Evolutionary conservation across 2,888 invertebrate genomes (phyloP), one percentile per base, ranked within the genome.

Genomic region (Phalera bucephala): DNA sequence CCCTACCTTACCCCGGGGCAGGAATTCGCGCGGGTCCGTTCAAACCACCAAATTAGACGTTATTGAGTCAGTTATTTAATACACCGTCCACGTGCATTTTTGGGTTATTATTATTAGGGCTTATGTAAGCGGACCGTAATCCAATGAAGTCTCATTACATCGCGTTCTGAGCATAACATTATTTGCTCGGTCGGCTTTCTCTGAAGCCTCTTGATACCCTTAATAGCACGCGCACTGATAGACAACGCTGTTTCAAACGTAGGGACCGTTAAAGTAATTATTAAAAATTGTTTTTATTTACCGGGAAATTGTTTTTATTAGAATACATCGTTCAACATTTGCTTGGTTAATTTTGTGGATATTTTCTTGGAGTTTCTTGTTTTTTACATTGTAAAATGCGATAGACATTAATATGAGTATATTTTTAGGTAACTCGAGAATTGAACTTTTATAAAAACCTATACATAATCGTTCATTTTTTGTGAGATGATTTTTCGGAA

Each of bases 51-150:
- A 80, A 84, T 82, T 80, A 78, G 74, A 80, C 72, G 70, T 72
- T 79, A 85, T 83, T 88, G 86, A 86, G 80, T 87, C 86, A 87
- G 88, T 84, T 89, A 88, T 87, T 86, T 84, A 81, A 83, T 80
- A 77, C 63, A 58, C 54, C 65, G 74, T 72, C 80, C 83, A 84
- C 85, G 85, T 87, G 82, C 84, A 83, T 88, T 88, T 87, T 86
- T 83, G 84, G 60, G 79, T 84, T 86, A 83, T 86, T 85, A 86
- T 87, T 87, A 81, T 85, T 83, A 76, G 73, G 77, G 85, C 76
- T 76, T 77, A 73, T 53, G 59, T 75, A 79, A 77, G 76, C 80
- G 64, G 55, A 59, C 49, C 57, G 64, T 88, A 89, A 89, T 89
- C 89, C 88, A 86, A 88, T 88, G 83, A 81, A 84, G 72, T 83